phyloP scores from a whole-genome alignment of 2,113 vertebrate species.

The Malurus elegans region DNA sequence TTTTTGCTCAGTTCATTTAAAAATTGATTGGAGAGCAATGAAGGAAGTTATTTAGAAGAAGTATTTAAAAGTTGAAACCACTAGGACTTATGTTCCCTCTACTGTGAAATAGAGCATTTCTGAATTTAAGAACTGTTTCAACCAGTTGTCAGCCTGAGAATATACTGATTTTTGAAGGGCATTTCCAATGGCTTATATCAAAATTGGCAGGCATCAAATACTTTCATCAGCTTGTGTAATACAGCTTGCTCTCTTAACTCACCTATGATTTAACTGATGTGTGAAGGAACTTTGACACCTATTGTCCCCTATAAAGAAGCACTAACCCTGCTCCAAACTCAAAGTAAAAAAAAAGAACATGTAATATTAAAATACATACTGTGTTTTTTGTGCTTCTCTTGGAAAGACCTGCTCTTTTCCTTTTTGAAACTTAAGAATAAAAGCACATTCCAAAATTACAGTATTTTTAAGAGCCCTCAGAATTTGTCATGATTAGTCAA shows the following conservation, averaged over 20 bases:
- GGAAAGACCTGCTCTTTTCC: not conserved
- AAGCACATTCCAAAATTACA: not conserved
- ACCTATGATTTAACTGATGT: not conserved
- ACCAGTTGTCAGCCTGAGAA: slow-evolving; percentile 37
- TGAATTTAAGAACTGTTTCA: slow-evolving; percentile 52
- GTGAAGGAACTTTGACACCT: not conserved
- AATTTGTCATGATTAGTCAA: not conserved
- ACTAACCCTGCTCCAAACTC: accelerated
- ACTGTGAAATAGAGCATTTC: slow-evolving; percentile 45
- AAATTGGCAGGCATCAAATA: not conserved
- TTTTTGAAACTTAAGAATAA: not conserved
- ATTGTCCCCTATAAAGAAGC: not conserved
- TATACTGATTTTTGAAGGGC: slow-evolving; percentile 36
- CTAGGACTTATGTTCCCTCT: slow-evolving; percentile 33
- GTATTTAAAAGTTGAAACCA: slow-evolving; percentile 54
- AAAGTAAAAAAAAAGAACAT: not conserved
- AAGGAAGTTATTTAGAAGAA: slow-evolving; percentile 52
- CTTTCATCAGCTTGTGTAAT: slow-evolving; percentile 15
- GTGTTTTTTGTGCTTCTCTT: not conserved
- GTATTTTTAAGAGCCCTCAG: not conserved
- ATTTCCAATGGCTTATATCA: slow-evolving; percentile 39
- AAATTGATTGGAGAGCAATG: slow-evolving; percentile 25
- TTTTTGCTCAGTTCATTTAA: slow-evolving; percentile 41
- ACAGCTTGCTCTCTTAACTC: not conserved
- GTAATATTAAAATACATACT: not conserved